Conservation (phyloP, 2,113 vertebrate species). For the Emydocephalus ijimae region DNA sequence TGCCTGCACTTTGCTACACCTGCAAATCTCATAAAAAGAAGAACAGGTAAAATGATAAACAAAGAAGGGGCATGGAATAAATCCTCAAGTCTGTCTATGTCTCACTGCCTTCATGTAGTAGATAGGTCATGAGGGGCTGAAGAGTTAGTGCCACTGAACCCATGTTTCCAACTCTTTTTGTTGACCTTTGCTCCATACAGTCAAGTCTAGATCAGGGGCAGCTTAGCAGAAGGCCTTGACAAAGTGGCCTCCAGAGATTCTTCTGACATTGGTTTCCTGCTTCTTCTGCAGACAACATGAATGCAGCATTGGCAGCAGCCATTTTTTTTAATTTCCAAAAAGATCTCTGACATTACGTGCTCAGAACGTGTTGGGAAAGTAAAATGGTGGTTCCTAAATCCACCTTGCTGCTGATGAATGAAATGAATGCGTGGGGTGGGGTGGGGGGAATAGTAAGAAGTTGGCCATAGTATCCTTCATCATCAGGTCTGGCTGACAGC, state of each 20-base stretch:
- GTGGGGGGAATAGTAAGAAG: not conserved
- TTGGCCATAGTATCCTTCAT: not conserved
- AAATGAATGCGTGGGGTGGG: rapidly evolving
- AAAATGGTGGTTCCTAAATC: not conserved
- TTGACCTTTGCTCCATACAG: not conserved
- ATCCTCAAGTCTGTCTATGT: not conserved
- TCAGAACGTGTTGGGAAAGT: not conserved
- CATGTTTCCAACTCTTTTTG: not conserved
- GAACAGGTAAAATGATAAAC: not conserved
- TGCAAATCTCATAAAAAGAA: not conserved
- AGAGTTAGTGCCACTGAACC: not conserved
- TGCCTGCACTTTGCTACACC: not conserved
- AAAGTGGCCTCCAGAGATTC: not conserved
- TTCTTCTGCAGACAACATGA: not conserved
- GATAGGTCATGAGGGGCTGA: not conserved
- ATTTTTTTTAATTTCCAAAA: not conserved
- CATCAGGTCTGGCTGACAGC: not conserved
- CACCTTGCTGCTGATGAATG: not conserved
- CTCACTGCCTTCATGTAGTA: not conserved
- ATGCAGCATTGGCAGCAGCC: not conserved
- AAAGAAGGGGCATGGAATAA: not conserved
- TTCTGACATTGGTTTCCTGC: not conserved
- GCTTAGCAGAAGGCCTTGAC: not conserved
- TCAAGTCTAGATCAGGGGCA: not conserved
- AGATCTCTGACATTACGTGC: not conserved